Evolutionary conservation across 2,888 invertebrate genomes (phyloP), one percentile per base, ranked within the genome.

Genomic region (Hetaerina titia): DNA sequence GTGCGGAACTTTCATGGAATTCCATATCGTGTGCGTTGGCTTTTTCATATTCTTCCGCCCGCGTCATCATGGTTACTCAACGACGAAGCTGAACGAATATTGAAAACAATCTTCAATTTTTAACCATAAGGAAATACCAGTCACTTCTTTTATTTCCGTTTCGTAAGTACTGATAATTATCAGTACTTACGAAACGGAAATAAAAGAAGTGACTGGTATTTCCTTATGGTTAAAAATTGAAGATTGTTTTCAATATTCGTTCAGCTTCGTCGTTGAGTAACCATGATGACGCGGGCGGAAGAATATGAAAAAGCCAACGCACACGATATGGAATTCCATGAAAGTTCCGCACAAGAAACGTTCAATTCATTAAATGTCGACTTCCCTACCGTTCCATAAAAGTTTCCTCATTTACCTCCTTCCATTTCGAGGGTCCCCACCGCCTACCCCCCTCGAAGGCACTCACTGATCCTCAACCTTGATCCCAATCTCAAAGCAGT

Each of bases 291-390:
- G n/a, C 69, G 69, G n/a, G n/a, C n/a, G 69, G n/a, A 69, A 69
- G 69, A 69, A 69, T 69, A 69, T 45, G 69, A 22, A 11, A 69
- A 69, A 69, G 69, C 9, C n/a, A 2, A n/a, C 4, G 69, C 6
- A n/a, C 6, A n/a, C 6, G 69, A 69, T 17, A 22, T 13, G 31
- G 81, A 81, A 15, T 81, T 11, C 13, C 81, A 31, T 81, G 31
- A 81, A 81, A 81, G 2, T 81, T 31, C 13, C 45, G 81, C 22
- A 6, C 81, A 9, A 74, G 81, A 31, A 81, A 11, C 25, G 31
- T 81, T 81, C 81, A 31, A 81, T 81, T 81, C 81, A 81, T 81
- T 81, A 81, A 81, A 22, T 31, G 31, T 81, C 81, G 81, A 31
- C 81, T 81, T 81, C 81, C 31, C 13, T 81, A 22, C 81, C 13